Evolutionary conservation across 1,140 invertebrate species (phyloP).

Genomic region (Octopus sinensis): DNA sequence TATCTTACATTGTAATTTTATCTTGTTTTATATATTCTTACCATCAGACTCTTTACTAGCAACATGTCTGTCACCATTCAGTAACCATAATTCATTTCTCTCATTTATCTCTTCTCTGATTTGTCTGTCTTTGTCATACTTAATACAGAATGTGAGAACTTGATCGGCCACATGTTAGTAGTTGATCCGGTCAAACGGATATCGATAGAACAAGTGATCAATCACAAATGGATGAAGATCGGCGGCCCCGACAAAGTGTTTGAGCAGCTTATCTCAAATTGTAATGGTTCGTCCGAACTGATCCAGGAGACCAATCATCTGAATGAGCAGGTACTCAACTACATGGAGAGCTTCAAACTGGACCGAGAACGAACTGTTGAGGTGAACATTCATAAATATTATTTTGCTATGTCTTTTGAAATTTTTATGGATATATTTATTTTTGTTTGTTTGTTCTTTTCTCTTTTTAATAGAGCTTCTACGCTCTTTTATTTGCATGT

Average conservation of each 20-base stretch:
- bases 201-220: slow-evolving; percentile 77
- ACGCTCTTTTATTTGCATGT: no score
- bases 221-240: slow-evolving; percentile 79
- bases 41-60: not conserved
- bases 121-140: not conserved
- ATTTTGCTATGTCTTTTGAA: no score
- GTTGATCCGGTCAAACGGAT: slow-evolving; percentile 79
- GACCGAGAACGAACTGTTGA: slow-evolving; percentile 79
- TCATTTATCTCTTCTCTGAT: not conserved
- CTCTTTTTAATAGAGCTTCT: no score
- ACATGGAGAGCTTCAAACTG: slow-evolving; percentile 90
- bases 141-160: slow-evolving; percentile 79
- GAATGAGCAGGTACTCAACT: slow-evolving; percentile 83
- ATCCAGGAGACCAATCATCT: slow-evolving; percentile 39
- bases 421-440: no score
- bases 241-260: slow-evolving; percentile 57
- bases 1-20: no score
- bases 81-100: not conserved
- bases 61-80: not conserved
- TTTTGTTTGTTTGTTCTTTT: no score
- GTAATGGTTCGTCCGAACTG: slow-evolving; percentile 14
- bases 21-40: no score
- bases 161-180: slow-evolving; percentile 88
- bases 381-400: slow-evolving; percentile 51
- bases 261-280: slow-evolving; percentile 38